These are phyloP conservation scores for Hymenochirus boettgeri DNA, from an alignment of 2,113 vertebrate genomes.

Conservation along the genomic window DNA sequence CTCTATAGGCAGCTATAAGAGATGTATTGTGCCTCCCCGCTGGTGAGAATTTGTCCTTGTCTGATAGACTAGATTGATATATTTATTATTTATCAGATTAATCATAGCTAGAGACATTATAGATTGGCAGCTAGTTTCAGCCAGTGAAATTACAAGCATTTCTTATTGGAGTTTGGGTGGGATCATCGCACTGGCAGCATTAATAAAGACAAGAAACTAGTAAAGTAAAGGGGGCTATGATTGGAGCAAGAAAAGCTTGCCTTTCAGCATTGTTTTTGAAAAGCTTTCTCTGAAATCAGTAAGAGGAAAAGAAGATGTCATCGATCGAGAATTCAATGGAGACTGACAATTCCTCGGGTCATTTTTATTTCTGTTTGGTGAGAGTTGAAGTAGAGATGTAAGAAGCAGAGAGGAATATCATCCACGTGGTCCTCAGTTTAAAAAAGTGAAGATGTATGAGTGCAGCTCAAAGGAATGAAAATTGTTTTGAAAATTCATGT, in stretches of 20 bases:
- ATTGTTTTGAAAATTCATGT: conserved; percentile 20
- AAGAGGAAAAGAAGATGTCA: conserved; percentile 50
- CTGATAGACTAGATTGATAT: conserved; percentile 98
- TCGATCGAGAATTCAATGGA: conserved; percentile 60
- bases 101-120: conserved; percentile 88
- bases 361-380: conserved; percentile 72
- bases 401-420: conserved; percentile 50
- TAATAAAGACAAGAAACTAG: conserved; percentile 35
- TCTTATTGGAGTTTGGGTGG: conserved; percentile 51
- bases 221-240: conserved; percentile 2
- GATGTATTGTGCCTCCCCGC: conserved; percentile 87
- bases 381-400: conserved; percentile 55
- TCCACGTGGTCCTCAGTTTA: conserved; percentile 48
- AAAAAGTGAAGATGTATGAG: conserved; percentile 42
- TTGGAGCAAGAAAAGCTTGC: conserved; percentile 42
- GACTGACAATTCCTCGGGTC: conserved; percentile 65
- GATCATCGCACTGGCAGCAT: conserved; percentile 49
- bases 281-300: conserved; percentile 42
- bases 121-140: conserved; percentile 77
- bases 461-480: conserved; percentile 18
- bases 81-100: conserved; percentile 99
- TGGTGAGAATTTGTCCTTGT: conserved; percentile 99
- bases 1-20: conserved; percentile 90
- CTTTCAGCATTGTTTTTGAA: conserved; percentile 48
- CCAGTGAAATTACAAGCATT: conserved; percentile 55